A percentile compares a stretch with the other conserved stretches of the same genome.
These are phyloP conservation scores for Peromyscus californicus DNA, from an alignment of 2,113 vertebrate species.

Conservation along the genomic window DNA sequence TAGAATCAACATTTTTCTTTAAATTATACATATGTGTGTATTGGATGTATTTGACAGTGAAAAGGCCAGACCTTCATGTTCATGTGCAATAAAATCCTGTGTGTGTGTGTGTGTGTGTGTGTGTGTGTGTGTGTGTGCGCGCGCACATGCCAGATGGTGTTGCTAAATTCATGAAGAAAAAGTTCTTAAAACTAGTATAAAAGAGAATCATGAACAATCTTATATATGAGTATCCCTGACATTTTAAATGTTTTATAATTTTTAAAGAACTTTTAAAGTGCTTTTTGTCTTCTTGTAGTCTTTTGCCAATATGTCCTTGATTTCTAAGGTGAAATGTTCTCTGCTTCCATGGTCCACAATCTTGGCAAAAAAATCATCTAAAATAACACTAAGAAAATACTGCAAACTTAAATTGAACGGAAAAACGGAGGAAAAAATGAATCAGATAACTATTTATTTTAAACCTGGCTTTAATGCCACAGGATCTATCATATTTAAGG, in stretches of 20 bases:
- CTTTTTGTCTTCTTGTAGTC: background rate
- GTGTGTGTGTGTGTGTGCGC: background rate
- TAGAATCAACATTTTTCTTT: conserved; percentile 79
- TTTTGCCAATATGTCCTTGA: background rate
- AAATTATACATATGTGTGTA: background rate
- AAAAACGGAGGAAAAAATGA: background rate
- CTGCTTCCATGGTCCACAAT: background rate
- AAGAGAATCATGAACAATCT: background rate
- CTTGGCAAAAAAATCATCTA: background rate
- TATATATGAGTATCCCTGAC: background rate
- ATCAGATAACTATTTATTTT: background rate
- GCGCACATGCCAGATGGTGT: background rate
- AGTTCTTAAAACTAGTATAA: conserved; percentile 10
- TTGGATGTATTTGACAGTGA: conserved; percentile 14
- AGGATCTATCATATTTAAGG: background rate
- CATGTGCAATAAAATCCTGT: background rate
- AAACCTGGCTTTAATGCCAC: background rate
- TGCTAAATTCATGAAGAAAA: conserved; percentile 5
- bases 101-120: background rate
- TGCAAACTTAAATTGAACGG: background rate
- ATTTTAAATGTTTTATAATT: background rate
- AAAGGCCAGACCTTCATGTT: background rate
- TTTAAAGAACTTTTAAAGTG: conserved; percentile 38
- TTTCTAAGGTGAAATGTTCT: background rate
- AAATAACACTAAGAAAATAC: conserved; percentile 1